Base-by-base conservation (phyloP, 2,797 vertebrate genomes). In the Sus cebifrons region DNA sequence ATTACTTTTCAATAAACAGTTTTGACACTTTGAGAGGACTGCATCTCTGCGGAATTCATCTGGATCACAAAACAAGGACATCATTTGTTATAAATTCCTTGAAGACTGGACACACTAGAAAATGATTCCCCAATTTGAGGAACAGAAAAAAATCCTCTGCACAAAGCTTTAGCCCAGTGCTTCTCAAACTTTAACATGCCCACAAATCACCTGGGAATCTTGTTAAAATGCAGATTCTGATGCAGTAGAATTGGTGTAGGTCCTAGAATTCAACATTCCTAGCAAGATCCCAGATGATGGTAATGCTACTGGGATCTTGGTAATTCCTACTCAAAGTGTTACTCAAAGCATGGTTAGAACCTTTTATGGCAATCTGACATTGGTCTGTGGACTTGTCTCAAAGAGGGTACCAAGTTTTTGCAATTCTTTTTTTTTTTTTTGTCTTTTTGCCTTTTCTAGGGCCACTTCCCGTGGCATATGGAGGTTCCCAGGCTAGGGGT, bases 111-210 rank as follows among this genome's bases (percentile, higher is more conserved):
- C 79, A 89, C 52, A 86, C 49, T 96, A 92, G 78, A 96, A 95
- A 91, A 94, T 84, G 44, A 84, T 86, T 67, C 32, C 60, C n/a
- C 27, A 94, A 58, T 91, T 77, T 65, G 40, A 91, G 18, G 29
- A 56, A 62, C 68, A 95, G 75, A 88, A 70, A 78, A 78, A 73
- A 89, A 60, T 67, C n/a, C 56, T 36, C 32, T 92, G 62, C 64
- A 94, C 15, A 95, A 93, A 95, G 82, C 44, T 95, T 92, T 93
- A 96, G 95, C 86, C 83, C 90, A 97, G 90, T 97, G 96, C 62
- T 97, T 97, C 95, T 96, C 95, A 96, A 98, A 97, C 82, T 78
- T 96, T 91, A 94, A 84, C 18, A 90, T 89, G 64, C 15, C 79
- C 49, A 93, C 5, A 92, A 78, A 90, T 90, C 81, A 95, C 20